Evolutionary conservation across 2,113 vertebrate genomes (phyloP), one percentile per base, ranked within the genome.

Genomic region (Nibea coibor): DNA sequence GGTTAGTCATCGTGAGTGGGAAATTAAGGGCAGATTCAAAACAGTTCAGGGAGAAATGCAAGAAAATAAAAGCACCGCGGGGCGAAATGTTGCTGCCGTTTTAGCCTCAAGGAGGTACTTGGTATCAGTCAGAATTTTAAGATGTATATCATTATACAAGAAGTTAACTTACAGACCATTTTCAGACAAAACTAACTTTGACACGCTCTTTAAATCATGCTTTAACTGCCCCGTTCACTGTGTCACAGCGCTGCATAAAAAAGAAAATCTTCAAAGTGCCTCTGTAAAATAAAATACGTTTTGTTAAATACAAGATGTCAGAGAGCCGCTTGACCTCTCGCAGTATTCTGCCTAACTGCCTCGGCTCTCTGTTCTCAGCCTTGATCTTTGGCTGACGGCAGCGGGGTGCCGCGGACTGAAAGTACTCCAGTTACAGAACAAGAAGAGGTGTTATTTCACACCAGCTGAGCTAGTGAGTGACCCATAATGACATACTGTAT

Each of bases 381-480:
- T 81, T 87, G 83, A 84, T 86, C 79, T 83, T 20, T 16, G 76
- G 68, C 68, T 56, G 54, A 47, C 64, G 39, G 79, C 72, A 66
- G 74, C 70, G 45, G 76, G 80, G 78, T 53, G 80, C 45, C 0
- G 8, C 12, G 1, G 73, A 10, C 68, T 80, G 56, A 58, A 70
- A 74, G 47, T 58, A 10, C 65, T 85, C 82, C 20, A 31, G 26
- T 73, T 81, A 79, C 67, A 74, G 87, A 58, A 74, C 75, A 72
- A 80, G 78, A 22, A 31, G 53, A 73, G 76, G 65, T 85, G 69
- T 78, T 84, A 87, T 90, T 87, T 85, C 79, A 88, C 82, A 85
- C 89, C 77, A 70, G 89, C 84, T 72, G 65, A 56, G 82, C 54
- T 17, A 39, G 62, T 53, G 67, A 77, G 16, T 80, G 72, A 78